These are phyloP conservation scores for Tigriopus japonicus DNA, from an alignment of 1,140 invertebrate species.

Conservation along the genomic window DNA sequence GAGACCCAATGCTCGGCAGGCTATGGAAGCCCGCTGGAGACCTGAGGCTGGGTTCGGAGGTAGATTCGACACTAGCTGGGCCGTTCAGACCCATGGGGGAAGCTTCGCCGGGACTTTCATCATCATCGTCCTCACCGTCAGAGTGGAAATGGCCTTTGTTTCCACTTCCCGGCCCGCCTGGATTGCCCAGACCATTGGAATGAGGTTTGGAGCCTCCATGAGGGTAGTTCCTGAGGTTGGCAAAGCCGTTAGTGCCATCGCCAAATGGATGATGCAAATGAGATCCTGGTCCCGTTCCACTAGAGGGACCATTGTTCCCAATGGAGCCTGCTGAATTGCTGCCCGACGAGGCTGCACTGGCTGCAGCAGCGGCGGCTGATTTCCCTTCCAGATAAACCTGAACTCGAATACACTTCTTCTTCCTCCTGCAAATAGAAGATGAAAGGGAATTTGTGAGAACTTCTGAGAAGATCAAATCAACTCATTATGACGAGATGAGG, in stretches of 20 bases:
- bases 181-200: neutral
- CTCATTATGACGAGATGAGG: too few relatives aligned
- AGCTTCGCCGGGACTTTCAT: neutral
- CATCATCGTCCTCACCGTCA: conserved; percentile 3
- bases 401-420: conserved; percentile 31
- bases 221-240: too few relatives aligned
- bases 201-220: too few relatives aligned
- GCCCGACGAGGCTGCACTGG: neutral
- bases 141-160: neutral
- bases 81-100: neutral
- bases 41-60: conserved; percentile 1
- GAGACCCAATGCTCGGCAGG: conserved; percentile 12
- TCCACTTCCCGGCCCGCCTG: neutral
- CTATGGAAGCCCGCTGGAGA: conserved; percentile 10
- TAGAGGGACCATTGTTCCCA: too few relatives aligned
- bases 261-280: too few relatives aligned
- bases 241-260: too few relatives aligned
- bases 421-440: conserved; percentile 25
- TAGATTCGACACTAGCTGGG: neutral
- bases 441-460: neutral
- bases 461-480: too few relatives aligned
- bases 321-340: neutral
- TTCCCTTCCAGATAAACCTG: conserved; percentile 12
- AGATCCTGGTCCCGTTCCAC: too few relatives aligned
- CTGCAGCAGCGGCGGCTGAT: neutral